Percentiles rank a stretch among this genome's conserved stretches.
Conservation (phyloP, 2,888 invertebrate species). For the Sclerodermus sp. region DNA sequence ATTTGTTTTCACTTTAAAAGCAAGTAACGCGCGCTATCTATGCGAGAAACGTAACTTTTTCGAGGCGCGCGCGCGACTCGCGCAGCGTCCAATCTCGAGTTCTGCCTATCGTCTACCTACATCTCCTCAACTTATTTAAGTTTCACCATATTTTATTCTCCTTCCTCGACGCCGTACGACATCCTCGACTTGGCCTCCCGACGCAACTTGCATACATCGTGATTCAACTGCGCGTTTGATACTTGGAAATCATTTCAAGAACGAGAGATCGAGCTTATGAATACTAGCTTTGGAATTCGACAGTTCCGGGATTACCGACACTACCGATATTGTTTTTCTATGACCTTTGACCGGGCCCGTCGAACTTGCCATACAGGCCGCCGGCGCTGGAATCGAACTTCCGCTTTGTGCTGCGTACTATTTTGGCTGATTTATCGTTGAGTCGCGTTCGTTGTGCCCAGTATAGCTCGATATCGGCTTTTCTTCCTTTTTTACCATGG, state of each 20-base stretch:
- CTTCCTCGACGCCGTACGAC: conserved; percentile 15
- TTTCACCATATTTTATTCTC: conserved; percentile 37
- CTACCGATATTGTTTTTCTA: no score
- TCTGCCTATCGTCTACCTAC: conserved; percentile 25
- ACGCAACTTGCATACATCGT: no score
- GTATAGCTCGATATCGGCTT: conserved; percentile 26
- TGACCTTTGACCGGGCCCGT: not conserved
- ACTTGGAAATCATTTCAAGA: no score
- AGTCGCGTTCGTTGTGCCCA: conserved; percentile 29
- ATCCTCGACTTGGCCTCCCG: no score
- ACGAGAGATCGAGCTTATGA: no score
- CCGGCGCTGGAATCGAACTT: conserved; percentile 19
- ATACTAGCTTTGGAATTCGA: no score
- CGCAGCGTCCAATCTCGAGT: conserved; percentile 26
- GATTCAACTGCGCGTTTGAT: no score
- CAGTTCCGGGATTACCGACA: no score
- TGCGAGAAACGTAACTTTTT: no score
- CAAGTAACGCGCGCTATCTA: no score
- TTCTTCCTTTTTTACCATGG: not conserved
- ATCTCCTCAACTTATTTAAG: conserved; percentile 43
- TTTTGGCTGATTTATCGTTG: conserved; percentile 35
- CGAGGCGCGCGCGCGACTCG: no score
- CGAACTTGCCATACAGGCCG: not conserved
- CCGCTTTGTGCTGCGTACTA: conserved; percentile 29
- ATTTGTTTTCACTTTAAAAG: no score